Percentiles rank a stretch among this genome's conserved stretches.
phyloP scores from a whole-genome alignment of 2,888 invertebrate genomes.

The Trachelus stipa region DNA sequence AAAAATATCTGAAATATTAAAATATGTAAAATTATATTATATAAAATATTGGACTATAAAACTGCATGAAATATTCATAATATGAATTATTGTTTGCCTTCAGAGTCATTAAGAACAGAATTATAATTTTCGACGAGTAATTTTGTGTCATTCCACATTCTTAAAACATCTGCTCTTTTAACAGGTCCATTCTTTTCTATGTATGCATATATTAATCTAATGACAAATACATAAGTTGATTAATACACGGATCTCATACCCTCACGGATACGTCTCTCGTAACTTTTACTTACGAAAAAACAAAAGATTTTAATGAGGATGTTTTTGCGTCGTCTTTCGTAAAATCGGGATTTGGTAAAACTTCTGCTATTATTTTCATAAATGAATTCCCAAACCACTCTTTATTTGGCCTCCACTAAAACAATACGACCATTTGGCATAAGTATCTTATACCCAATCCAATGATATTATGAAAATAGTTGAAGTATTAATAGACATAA shows the following conservation, averaged over 20 bases:
- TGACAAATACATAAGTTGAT: conserved; percentile 6
- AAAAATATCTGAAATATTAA: conserved; percentile 32
- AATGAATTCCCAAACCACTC: conserved; percentile 32
- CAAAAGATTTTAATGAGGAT: conserved; percentile 29
- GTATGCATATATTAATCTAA: conserved; percentile 37
- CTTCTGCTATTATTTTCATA: conserved; percentile 26
- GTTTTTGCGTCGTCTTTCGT: conserved; percentile 14
- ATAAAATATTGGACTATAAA: neutral
- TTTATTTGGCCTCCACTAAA: conserved; percentile 36
- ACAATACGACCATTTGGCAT: neutral
- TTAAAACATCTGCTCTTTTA: conserved; percentile 22
- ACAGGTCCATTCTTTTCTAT: conserved; percentile 38
- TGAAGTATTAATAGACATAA: neutral
- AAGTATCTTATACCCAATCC: too few species aligned
- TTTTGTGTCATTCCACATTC: conserved; percentile 33
- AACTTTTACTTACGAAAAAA: conserved; percentile 36
- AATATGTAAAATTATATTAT: conserved; percentile 1
- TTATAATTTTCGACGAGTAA: conserved; percentile 24
- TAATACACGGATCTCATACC: neutral
- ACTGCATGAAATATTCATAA: neutral
- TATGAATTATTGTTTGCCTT: conserved; percentile 16
- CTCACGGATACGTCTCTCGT: neutral
- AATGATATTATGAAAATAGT: neutral
- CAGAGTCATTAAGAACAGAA: conserved; percentile 21
- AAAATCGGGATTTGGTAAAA: conserved; percentile 29